Conservation (phyloP, 1,140 invertebrate genomes). For the Euura saliciscinereae region DNA sequence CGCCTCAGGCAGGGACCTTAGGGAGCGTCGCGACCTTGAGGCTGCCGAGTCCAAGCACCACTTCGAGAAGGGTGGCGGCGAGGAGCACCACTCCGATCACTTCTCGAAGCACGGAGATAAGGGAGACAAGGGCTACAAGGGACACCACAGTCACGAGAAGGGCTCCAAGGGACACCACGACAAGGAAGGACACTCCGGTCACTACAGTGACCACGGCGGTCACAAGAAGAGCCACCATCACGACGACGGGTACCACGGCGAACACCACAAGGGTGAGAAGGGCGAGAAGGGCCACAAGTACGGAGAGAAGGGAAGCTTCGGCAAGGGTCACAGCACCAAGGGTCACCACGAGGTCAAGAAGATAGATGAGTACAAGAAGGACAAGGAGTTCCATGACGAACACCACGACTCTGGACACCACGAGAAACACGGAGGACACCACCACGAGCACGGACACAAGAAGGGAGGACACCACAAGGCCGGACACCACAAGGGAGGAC, state of each 20-base stretch:
- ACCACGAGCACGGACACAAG: constrained; percentile 74
- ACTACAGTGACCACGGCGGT: constrained; percentile 69
- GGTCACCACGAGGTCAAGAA: constrained; percentile 75
- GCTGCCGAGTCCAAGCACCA: constrained; percentile 43
- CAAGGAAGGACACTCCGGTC: constrained; percentile 69
- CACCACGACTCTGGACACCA: constrained; percentile 81
- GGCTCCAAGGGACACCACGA: constrained; percentile 73
- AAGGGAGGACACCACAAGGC: constrained; percentile 79
- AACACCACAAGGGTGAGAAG: constrained; percentile 67
- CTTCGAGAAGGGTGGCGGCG: constrained; percentile 46
- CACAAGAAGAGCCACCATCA: constrained; percentile 74
- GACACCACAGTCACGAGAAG: constrained; percentile 68
- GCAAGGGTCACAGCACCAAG: constrained; percentile 71
- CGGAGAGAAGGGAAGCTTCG: constrained; percentile 68
- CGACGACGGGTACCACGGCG: constrained; percentile 69
- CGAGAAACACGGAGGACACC: constrained; percentile 78
- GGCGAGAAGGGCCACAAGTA: constrained; percentile 71
- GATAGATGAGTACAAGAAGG: constrained; percentile 74
- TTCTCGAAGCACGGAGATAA: constrained; percentile 66
- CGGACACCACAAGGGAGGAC: constrained; percentile 71
- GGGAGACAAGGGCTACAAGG: constrained; percentile 62
- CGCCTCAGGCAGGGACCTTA: neutral
- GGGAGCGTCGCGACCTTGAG: constrained; percentile 34
- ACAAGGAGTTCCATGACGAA: constrained; percentile 79
- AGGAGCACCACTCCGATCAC: constrained; percentile 65